Evolutionary conservation across 2,113 vertebrate species (phyloP).

Genomic region (Okapia johnstoni): DNA sequence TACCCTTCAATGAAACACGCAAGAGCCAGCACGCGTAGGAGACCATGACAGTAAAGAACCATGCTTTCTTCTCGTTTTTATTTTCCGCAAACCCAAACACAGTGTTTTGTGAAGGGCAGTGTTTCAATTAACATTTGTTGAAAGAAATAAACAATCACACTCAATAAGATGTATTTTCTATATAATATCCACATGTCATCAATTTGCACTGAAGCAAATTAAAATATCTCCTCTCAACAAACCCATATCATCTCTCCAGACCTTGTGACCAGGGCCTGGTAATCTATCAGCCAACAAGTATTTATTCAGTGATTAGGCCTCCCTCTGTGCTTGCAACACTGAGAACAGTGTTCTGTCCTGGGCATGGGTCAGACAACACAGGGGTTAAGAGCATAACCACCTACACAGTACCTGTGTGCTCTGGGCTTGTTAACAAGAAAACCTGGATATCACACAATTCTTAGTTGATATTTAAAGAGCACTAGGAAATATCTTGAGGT

Average conservation of each 20-base stretch:
- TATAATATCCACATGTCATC: neutral
- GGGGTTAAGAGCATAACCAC: neutral
- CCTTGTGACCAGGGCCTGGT: neutral
- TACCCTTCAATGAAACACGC: neutral
- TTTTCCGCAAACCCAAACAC: neutral
- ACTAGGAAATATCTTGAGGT: neutral
- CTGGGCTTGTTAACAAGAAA: neutral
- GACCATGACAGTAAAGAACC: neutral
- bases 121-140: conserved; percentile 7
- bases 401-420: neutral
- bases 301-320: neutral
- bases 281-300: neutral
- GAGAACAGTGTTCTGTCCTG: neutral
- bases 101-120: neutral
- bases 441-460: neutral
- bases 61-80: neutral
- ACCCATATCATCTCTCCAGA: neutral
- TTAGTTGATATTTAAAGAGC: neutral
- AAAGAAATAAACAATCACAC: neutral
- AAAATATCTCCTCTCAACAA: neutral
- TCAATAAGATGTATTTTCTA: neutral
- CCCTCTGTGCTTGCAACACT: neutral
- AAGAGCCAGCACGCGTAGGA: neutral
- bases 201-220: neutral
- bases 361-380: neutral